Conservation (phyloP, 2,888 invertebrate genomes). For the Volucella inflata region DNA sequence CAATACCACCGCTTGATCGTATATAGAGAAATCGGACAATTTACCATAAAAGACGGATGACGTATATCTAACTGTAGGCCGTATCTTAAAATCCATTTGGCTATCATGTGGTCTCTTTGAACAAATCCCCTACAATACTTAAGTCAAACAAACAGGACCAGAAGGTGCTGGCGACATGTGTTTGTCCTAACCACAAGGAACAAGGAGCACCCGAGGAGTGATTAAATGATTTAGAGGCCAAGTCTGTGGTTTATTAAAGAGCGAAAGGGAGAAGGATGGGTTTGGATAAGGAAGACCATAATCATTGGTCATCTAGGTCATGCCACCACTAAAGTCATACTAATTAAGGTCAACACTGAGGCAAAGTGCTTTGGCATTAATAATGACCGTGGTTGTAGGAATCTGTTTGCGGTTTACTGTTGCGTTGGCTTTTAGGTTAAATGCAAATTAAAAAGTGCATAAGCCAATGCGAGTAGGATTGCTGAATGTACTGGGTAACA, state of each 20-base stretch:
- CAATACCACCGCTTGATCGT: too few relatives aligned
- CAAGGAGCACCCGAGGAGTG: slow-evolving; percentile 20
- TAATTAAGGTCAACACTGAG: slow-evolving; percentile 45
- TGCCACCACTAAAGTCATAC: slow-evolving; percentile 6
- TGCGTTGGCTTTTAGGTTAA: slow-evolving; percentile 25
- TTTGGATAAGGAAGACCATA: neutral
- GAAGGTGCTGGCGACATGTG: slow-evolving; percentile 21
- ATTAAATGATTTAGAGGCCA: slow-evolving; percentile 59
- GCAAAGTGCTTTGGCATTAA: slow-evolving; percentile 14
- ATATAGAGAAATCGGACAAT: slow-evolving; percentile 11
- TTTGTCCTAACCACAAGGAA: slow-evolving; percentile 18
- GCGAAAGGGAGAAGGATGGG: neutral
- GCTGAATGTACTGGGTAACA: slow-evolving; percentile 6
- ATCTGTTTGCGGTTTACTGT: slow-evolving; percentile 47
- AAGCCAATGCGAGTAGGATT: slow-evolving; percentile 21
- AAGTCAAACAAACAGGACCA: neutral
- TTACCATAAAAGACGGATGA: slow-evolving; percentile 7
- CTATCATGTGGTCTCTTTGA: slow-evolving; percentile 36
- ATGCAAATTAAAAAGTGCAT: slow-evolving; percentile 37
- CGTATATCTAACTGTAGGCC: too few relatives aligned
- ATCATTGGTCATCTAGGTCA: slow-evolving; percentile 23
- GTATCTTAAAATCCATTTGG: neutral
- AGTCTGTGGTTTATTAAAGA: slow-evolving; percentile 40
- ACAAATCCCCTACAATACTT: neutral
- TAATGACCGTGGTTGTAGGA: slow-evolving; percentile 1